Percentiles rank a stretch among this genome's conserved stretches.
Evolutionary conservation across 2,888 invertebrate species (phyloP).

Genomic region (Hirtodrosophila histrioides): DNA sequence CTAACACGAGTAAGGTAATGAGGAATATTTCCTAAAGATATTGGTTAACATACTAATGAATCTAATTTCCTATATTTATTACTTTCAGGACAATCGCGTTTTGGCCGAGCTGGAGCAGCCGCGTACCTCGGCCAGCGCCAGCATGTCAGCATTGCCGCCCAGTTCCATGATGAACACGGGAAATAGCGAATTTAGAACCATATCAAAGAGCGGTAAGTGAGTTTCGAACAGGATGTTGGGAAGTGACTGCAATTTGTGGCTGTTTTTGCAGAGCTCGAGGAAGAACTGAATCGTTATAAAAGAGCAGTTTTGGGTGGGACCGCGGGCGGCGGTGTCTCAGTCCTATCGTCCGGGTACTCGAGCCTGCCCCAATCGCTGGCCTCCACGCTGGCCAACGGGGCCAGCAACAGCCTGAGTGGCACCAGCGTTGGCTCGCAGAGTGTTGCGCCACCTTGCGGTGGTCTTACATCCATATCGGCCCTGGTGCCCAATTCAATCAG

Average conservation of each 20-base stretch:
- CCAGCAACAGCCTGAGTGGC: slow-evolving; percentile 70
- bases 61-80: neutral
- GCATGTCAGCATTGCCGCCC: slow-evolving; percentile 80
- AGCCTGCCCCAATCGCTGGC: slow-evolving; percentile 81
- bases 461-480: slow-evolving; percentile 81
- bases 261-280: slow-evolving; percentile 75
- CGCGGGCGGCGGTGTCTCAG: slow-evolving; percentile 66
- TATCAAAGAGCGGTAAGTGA: slow-evolving; percentile 82
- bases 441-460: slow-evolving; percentile 53
- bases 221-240: too few relatives aligned
- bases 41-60: too few relatives aligned
- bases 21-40: too few relatives aligned
- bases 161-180: slow-evolving; percentile 81
- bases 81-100: slow-evolving; percentile 89
- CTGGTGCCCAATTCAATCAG: slow-evolving; percentile 82
- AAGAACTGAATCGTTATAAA: slow-evolving; percentile 83
- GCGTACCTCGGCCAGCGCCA: slow-evolving; percentile 85
- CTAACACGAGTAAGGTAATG: too few relatives aligned
- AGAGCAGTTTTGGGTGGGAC: slow-evolving; percentile 79
- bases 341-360: slow-evolving; percentile 72
- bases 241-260: too few relatives aligned
- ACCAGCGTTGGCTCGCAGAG: slow-evolving; percentile 70
- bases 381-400: slow-evolving; percentile 78
- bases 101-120: slow-evolving; percentile 95
- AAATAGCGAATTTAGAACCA: slow-evolving; percentile 83